Base-by-base conservation (phyloP, 2,797 vertebrate genomes). In the Sebastes glaucus region DNA sequence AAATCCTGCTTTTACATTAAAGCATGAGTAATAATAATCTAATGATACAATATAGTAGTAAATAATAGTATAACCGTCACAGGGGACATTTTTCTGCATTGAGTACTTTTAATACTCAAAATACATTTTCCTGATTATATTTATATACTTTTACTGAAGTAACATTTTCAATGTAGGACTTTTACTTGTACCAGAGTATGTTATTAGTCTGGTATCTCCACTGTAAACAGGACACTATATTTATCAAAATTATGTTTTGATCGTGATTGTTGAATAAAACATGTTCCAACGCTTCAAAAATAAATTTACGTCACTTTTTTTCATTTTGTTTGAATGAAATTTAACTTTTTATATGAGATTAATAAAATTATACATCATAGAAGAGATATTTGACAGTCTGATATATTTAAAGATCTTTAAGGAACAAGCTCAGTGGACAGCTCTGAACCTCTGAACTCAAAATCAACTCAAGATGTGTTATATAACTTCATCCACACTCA, bases 401-500 rank as follows among this genome's bases (percentile, higher is more conserved):
- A 52, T 52, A 27, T 46, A 13, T 46, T 42, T 23, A 30, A 61
- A 0, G 0, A 5, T 27, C 35, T 65, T 65, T 33, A 35, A 64
- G 2, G 4, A 7, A 38, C 33, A 22, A 46, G 35, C 38, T 28
- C 5, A 11, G 20, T 13, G 25, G 11, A 16, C 33, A 20, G 46
- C 46, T 18, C 46, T 1, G 46, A 49, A 16, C 5, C 20, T 63
- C 10, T 25, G n/a, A 23, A 32, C 30, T 38, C 3, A 42, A 25
- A 23, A n/a, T 16, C 11, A 72, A 49, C 11, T 55, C 27, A 27
- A 53, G 27, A 25, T n/a, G 9, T 4, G 8, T n/a, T 1, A 65
- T 7, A 9, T 7, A 10, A 60, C n/a, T 53, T 62, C 30, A 8
- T 5, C n/a, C 9, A 3, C 25, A 11, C 49, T 57, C 76, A 96